Percentiles rank a stretch among this genome's conserved stretches.
Evolutionary conservation across 2,797 vertebrate species (phyloP).

Genomic region (Hypotaenidia okinawae): DNA sequence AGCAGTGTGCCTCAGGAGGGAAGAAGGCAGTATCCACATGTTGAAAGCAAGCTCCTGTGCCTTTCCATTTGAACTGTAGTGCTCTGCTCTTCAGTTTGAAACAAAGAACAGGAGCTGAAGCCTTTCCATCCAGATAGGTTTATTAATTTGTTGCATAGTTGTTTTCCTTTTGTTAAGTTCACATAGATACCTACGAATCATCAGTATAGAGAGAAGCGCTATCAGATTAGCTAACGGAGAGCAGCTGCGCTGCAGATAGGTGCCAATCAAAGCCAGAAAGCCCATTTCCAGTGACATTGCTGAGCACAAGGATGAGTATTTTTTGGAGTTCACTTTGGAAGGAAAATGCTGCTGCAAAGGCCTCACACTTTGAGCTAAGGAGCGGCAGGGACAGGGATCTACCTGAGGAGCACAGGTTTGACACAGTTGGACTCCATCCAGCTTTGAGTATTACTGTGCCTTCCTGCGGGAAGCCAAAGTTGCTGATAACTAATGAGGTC

Average conservation of each 20-base stretch:
- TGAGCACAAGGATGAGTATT: not conserved
- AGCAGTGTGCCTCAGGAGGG: not conserved
- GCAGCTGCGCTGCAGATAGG: not conserved
- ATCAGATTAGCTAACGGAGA: not conserved
- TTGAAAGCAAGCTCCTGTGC: not conserved
- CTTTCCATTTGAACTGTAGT: not conserved
- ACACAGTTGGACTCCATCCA: conserved; percentile 59
- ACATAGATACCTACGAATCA: accelerated
- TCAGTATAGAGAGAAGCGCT: not conserved
- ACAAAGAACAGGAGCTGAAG: not conserved
- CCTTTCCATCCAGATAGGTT: not conserved
- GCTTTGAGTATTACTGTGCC: not conserved
- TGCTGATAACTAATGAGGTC: conserved; percentile 62
- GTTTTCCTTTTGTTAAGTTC: not conserved
- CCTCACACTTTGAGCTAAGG: not conserved
- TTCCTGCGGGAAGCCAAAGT: conserved; percentile 22
- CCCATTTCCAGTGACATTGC: not conserved
- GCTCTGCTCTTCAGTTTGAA: not conserved
- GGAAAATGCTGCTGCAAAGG: not conserved
- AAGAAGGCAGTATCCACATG: not conserved
- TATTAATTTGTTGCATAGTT: not conserved
- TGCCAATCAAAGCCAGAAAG: not conserved
- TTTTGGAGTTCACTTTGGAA: not conserved
- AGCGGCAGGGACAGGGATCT: not conserved
- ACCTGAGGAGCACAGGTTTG: conserved; percentile 62